Conservation (phyloP, 2,113 vertebrate genomes). For the Cyprinodon tularosa region DNA sequence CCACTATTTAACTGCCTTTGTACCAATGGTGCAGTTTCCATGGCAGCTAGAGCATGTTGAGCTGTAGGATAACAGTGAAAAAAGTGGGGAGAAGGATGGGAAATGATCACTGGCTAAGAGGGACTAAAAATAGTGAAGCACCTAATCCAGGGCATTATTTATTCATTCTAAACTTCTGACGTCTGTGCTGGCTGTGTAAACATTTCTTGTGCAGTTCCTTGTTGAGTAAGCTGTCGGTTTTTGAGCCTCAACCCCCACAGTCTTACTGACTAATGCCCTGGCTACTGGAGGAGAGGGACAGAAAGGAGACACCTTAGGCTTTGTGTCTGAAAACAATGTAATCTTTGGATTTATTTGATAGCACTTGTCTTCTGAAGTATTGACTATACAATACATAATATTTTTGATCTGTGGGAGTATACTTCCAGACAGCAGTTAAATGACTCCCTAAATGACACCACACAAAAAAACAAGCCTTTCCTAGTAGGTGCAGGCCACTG, state of each 20-base stretch:
- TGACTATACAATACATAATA: not conserved
- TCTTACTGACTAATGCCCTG: constrained; percentile 26
- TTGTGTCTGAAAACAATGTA: not conserved
- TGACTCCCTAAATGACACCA: not conserved
- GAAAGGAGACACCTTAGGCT: not conserved
- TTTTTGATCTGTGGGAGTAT: not conserved
- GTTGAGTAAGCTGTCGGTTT: not conserved
- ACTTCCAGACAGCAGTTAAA: not conserved
- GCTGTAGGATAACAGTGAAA: constrained; percentile 67
- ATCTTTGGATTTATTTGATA: not conserved
- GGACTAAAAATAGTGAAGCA: constrained; percentile 71
- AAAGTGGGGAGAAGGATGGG: constrained; percentile 55
- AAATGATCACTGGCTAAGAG: constrained; percentile 64
- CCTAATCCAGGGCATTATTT: constrained; percentile 73
- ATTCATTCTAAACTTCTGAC: constrained; percentile 68
- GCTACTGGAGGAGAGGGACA: not conserved
- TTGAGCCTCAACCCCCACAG: constrained; percentile 36
- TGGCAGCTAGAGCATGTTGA: constrained; percentile 71
- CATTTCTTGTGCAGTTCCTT: constrained; percentile 28
- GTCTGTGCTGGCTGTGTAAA: constrained; percentile 53
- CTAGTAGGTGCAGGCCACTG: not conserved
- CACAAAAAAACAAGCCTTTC: not conserved
- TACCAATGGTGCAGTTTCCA: constrained; percentile 73
- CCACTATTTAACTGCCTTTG: constrained; percentile 48
- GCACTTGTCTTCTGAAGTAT: not conserved